Evolutionary conservation across 2,888 invertebrate genomes (phyloP).

Genomic region (Resseliella maxima): DNA sequence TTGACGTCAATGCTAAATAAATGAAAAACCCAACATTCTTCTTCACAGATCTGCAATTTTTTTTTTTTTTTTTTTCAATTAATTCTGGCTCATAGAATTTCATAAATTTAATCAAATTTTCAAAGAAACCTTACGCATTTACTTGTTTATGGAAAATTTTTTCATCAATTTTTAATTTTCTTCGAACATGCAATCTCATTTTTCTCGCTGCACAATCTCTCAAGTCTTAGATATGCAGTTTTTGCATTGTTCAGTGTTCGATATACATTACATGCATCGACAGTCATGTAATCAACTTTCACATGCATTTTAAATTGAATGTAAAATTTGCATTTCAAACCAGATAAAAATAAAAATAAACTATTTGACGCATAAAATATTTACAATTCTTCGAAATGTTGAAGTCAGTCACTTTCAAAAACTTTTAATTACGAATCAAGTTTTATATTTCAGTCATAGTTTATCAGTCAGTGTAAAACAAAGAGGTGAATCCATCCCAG

Average conservation of each 20-base stretch:
- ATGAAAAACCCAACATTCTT: too few species aligned
- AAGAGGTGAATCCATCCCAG: slow-evolving; percentile 5
- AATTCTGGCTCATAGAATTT: too few species aligned
- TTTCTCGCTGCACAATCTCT: neutral
- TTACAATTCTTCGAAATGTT: too few species aligned
- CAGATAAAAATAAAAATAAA: neutral
- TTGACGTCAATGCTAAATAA: too few species aligned
- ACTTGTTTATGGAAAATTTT: too few species aligned
- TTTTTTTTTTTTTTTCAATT: too few species aligned
- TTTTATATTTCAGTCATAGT: neutral
- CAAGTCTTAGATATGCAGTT: neutral
- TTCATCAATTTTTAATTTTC: too few species aligned
- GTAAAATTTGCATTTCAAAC: slow-evolving; percentile 24
- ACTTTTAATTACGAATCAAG: slow-evolving; percentile 6
- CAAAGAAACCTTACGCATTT: too few species aligned
- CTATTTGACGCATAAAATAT: neutral
- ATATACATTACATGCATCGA: neutral
- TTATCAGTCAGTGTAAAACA: neutral
- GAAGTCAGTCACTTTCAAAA: neutral
- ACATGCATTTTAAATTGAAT: neutral
- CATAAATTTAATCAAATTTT: too few species aligned
- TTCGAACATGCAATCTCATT: too few species aligned
- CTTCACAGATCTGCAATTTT: too few species aligned
- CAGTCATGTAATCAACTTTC: neutral
- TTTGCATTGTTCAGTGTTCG: neutral